Evolutionary conservation across 2,113 vertebrate genomes (phyloP).

Genomic region (Recurvirostra avosetta): DNA sequence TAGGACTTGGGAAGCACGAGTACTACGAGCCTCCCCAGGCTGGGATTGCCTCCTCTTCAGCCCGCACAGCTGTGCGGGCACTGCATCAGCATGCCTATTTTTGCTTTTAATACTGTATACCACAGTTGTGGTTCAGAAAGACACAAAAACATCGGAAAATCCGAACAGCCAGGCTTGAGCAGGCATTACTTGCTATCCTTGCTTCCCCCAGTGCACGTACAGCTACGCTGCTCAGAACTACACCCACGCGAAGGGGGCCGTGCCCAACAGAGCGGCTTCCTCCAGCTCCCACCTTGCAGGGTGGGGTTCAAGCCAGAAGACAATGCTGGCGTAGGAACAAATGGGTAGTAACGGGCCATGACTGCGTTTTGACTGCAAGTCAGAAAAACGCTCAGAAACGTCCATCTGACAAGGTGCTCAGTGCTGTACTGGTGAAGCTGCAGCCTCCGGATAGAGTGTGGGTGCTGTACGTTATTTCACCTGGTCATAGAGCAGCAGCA

Average conservation of each 20-base stretch:
- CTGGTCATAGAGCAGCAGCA: not conserved
- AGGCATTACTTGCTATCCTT: not conserved
- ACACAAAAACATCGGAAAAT: not conserved
- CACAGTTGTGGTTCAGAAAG: not conserved
- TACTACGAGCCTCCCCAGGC: not conserved
- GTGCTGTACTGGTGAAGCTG: not conserved
- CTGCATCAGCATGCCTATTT: not conserved
- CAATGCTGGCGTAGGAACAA: not conserved
- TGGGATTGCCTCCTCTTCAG: not conserved
- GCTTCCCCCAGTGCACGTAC: accelerated
- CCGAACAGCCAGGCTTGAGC: not conserved
- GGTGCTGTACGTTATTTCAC: not conserved
- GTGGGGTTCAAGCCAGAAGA: not conserved
- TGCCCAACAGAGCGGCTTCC: not conserved
- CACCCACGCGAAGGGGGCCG: not conserved
- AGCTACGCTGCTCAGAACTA: not conserved
- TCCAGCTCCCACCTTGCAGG: not conserved
- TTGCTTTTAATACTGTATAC: not conserved
- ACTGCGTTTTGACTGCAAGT: not conserved
- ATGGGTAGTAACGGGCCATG: not conserved
- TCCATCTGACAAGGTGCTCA: not conserved
- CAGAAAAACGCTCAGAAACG: accelerated
- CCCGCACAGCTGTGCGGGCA: not conserved
- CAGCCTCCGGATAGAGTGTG: accelerated
- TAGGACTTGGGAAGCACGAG: not conserved